Evolutionary conservation across 2,888 invertebrate genomes (phyloP).

Genomic region (Nemotelus nigrinus): DNA sequence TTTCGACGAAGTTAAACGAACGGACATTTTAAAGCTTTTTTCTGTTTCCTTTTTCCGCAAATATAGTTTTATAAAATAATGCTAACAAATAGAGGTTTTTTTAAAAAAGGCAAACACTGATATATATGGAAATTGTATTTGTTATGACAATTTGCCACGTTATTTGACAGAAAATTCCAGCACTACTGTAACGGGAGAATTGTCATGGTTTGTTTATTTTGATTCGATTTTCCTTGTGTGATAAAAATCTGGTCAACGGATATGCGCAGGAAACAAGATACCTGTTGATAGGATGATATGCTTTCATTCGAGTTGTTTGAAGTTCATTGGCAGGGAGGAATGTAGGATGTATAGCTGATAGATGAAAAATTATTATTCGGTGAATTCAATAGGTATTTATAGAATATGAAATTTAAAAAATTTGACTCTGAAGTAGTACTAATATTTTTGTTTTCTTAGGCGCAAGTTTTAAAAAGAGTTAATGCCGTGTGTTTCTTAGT

Average conservation of each 20-base stretch:
- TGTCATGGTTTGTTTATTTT: slow-evolving; percentile 43
- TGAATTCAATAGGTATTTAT: no score
- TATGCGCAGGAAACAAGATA: slow-evolving; percentile 18
- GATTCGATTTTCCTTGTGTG: slow-evolving; percentile 44
- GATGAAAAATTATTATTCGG: no score
- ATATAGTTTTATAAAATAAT: neutral
- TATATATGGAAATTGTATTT: neutral
- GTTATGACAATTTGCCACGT: neutral
- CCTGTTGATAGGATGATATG: slow-evolving; percentile 19
- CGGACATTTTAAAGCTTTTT: slow-evolving; percentile 6
- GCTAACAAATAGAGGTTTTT: neutral
- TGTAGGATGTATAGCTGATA: no score
- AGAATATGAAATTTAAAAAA: no score
- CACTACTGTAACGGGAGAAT: slow-evolving; percentile 18
- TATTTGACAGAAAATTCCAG: slow-evolving; percentile 31
- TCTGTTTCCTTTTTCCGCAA: neutral
- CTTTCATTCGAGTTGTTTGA: no score
- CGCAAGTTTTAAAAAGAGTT: no score
- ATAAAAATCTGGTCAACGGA: slow-evolving; percentile 1
- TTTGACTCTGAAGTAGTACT: no score
- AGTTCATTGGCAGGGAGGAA: no score
- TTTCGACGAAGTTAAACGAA: slow-evolving; percentile 25
- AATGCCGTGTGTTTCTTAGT: no score
- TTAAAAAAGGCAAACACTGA: neutral
- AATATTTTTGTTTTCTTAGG: no score